Base-by-base conservation (phyloP, 1,140 invertebrate genomes). In the Paracyclopina nana region DNA sequence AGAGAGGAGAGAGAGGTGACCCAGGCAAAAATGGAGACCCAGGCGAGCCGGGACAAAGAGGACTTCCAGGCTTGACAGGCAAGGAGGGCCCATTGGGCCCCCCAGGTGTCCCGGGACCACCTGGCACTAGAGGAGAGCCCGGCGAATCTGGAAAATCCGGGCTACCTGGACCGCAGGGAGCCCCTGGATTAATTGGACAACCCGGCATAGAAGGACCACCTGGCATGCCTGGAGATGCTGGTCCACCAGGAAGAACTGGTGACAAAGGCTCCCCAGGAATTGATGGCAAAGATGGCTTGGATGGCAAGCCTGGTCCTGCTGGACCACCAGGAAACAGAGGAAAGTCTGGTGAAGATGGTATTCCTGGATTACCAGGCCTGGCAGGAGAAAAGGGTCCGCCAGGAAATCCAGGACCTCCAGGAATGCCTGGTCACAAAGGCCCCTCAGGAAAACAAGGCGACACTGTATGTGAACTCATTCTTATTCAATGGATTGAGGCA, bases 201-300 rank as follows among this genome's bases (percentile, higher is more conserved):
- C 65, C 75, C 50, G 83, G 83, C n/a, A 80, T 83, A 66, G 65
- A 77, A 34, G 83, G 83, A 11, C 65, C 77, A 11, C 76, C 80
- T 29, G 82, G 83, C 9, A 80, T 82, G 59, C 78, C 81, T 1
- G 83, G 83, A n/a, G 70, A 66, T 54, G 72, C 78, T 45, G 83
- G 82, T 24, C 61, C 70, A 41, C 81, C 85, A 68, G 84, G 84
- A 11, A 82, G 85, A 62, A 71, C 73, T 62, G 84, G 84, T 40
- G 59, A 66, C 28, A 59, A 62, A 42, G 83, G 83, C 11, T 70
- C 79, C 0, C 83, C 83, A 65, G 83, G 83, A 53, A 78, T 73
- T 56, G 69, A 71, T 62, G 83, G 83, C 20, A 66, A 80, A 9
- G 80, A 84, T 69, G 83, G 83, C 14, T 72, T 77, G 1, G 67